Evolutionary conservation across 2,797 vertebrate species (phyloP).

Genomic region (Antennarius maculatus): DNA sequence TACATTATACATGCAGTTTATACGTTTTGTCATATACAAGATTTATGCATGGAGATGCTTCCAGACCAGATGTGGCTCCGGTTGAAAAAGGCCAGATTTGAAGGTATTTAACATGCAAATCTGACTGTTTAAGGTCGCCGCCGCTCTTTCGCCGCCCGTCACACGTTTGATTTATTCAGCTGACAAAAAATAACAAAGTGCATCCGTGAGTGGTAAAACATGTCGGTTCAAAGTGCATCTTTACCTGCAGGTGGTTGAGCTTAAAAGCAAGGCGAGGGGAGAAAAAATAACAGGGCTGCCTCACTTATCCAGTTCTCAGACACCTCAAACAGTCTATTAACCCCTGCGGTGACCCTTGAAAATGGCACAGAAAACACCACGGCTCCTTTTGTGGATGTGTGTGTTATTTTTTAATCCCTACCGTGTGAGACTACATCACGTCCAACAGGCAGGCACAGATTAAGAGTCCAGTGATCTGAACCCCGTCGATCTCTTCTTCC

Average conservation of each 20-base stretch:
- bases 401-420: conserved; percentile 54
- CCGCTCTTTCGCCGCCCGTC: too few species aligned
- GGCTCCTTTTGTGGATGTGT: conserved; percentile 33
- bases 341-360: conserved; percentile 67
- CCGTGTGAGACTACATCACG: conserved; percentile 67
- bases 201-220: conserved; percentile 28
- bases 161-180: conserved; percentile 7
- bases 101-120: neutral
- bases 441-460: conserved; percentile 67
- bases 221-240: conserved; percentile 40
- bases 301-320: conserved; percentile 64
- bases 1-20: too few species aligned
- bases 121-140: neutral
- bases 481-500: conserved; percentile 52
- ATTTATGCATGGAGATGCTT: too few species aligned
- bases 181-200: conserved; percentile 34
- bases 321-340: conserved; percentile 74
- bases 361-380: conserved; percentile 41
- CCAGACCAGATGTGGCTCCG: too few species aligned
- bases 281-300: conserved; percentile 48
- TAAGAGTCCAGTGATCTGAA: conserved; percentile 68
- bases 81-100: too few species aligned
- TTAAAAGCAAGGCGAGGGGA: conserved; percentile 43
- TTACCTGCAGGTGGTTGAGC: conserved; percentile 40
- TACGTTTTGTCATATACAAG: too few species aligned